Conservation (phyloP, 2,113 vertebrate species). For the Perca fluviatilis region DNA sequence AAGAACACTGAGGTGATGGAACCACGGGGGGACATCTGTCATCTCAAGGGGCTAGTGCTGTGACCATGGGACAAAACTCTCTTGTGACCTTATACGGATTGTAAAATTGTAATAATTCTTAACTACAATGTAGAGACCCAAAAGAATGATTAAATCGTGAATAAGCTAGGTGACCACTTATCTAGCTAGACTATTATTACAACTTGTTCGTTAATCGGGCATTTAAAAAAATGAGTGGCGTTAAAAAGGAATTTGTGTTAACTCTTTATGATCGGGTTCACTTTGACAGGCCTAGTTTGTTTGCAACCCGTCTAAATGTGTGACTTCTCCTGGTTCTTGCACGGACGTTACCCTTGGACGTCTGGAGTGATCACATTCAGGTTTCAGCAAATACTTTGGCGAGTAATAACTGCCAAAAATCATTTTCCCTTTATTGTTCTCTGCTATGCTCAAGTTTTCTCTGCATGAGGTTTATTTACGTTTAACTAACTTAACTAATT, state of each 20-base stretch:
- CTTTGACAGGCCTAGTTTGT: neutral
- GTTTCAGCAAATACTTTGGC: neutral
- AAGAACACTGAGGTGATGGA: slow-evolving; percentile 20
- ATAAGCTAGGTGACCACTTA: neutral
- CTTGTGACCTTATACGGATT: neutral
- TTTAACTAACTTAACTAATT: no score
- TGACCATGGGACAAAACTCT: neutral
- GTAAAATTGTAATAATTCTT: neutral
- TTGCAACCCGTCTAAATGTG: neutral
- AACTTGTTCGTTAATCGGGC: no score
- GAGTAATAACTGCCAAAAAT: neutral
- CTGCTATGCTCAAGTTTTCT: neutral
- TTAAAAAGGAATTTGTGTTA: no score
- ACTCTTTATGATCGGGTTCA: no score
- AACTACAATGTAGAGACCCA: neutral
- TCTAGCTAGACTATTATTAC: no score
- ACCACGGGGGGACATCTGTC: slow-evolving; percentile 15
- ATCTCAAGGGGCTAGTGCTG: neutral
- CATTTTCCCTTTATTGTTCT: neutral
- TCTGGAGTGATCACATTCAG: neutral
- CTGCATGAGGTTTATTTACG: neutral
- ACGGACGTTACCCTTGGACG: neutral
- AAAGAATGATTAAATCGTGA: neutral
- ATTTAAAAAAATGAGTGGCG: no score
- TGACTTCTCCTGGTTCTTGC: neutral